Base-by-base conservation (phyloP, 2,888 invertebrate species). In the Ophion costatus region DNA sequence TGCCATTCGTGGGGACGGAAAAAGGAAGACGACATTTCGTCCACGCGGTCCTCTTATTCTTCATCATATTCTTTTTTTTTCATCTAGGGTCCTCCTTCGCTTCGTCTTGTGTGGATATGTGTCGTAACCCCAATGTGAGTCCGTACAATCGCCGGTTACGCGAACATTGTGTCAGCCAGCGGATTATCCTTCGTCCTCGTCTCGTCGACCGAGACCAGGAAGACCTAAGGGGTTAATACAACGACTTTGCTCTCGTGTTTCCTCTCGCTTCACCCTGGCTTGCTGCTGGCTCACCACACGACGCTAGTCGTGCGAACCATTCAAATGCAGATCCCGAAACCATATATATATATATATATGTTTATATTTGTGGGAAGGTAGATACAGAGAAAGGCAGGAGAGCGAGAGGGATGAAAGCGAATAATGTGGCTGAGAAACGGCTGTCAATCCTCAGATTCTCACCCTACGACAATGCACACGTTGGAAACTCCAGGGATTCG, bases 161-260 rank as follows among this genome's bases (percentile, higher is more conserved):
- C 91, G 90, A 92, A 90, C 90, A 89, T 91, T 91, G 90, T 91
- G 92, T 91, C 91, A 91, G 89, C 87, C 87, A 85, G 70, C 81
- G 90, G 92, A 92, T 91, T 91, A 91, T 91, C 88, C 88, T 80
- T 74, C 86, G 85, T 69, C 78, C 76, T 75, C 33, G 22, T 59
- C 71, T 64, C 64, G 42, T 33, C 66, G 29, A 66, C 42, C 51
- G n/a, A 63, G 51, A 45, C 51, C 79, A 64, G 74, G 69, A 74
- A 74, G 78, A 59, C 73, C 56, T 82, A 86, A 89, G 87, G 89
- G 87, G 86, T 89, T 89, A 38, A 64, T 29, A 57, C 67, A 74
- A 67, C 77, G 80, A 83, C 80, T 81, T 85, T 61, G 20, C 73
- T 70, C 78, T 86, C 86, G 71, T 80, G 67, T 79, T 86, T 84